Percentiles rank a stretch among this genome's conserved stretches.
Evolutionary conservation across 2,888 invertebrate species (phyloP).

Genomic region (Drosophila lacicola): DNA sequence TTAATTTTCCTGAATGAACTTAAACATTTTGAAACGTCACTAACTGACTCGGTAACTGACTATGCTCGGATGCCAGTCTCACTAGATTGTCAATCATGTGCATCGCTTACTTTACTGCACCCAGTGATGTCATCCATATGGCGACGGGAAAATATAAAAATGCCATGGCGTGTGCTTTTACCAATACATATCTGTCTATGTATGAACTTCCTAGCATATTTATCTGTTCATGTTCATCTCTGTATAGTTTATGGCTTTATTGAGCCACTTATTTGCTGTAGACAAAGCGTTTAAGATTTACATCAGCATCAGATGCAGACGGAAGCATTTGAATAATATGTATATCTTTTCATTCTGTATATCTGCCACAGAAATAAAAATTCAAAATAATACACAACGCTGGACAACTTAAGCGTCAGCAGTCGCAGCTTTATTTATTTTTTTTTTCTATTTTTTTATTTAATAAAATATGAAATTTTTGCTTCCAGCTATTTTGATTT

Average conservation of each 20-base stretch:
- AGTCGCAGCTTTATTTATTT: neutral
- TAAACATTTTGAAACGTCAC: constrained; percentile 55
- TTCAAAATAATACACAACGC: constrained; percentile 5
- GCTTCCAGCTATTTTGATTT: constrained; percentile 52
- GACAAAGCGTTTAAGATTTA: constrained; percentile 23
- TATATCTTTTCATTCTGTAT: constrained; percentile 6
- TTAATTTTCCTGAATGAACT: constrained; percentile 64
- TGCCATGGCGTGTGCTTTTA: constrained; percentile 22
- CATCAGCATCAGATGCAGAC: constrained; percentile 7
- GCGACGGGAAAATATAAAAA: constrained; percentile 20
- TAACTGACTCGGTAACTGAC: constrained; percentile 40
- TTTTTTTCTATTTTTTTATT: constrained; percentile 14
- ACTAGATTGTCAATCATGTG: constrained; percentile 75
- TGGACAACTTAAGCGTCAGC: neutral
- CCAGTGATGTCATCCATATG: constrained; percentile 44
- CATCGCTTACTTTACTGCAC: constrained; percentile 54
- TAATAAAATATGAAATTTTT: constrained; percentile 16
- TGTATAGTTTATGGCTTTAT: constrained; percentile 52
- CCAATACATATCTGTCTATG: constrained; percentile 1
- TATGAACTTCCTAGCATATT: constrained; percentile 14
- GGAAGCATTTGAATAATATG: constrained; percentile 20
- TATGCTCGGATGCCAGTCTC: constrained; percentile 38
- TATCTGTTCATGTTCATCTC: constrained; percentile 39
- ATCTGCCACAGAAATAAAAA: neutral
- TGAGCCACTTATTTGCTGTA: constrained; percentile 37